Conservation (phyloP, 2,888 invertebrate genomes). For the Tipula confusa region DNA sequence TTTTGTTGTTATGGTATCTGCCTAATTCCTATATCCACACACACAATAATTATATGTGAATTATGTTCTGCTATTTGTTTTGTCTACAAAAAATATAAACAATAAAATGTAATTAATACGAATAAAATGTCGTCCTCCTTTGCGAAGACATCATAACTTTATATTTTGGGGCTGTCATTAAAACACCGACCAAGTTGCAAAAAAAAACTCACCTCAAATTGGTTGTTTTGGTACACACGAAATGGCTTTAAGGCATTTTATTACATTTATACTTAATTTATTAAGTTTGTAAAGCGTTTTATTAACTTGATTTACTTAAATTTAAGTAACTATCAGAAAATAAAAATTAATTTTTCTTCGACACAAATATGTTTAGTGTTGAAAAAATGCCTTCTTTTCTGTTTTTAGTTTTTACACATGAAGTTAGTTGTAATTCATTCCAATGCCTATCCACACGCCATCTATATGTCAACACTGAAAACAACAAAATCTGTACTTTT, state of each 20-base stretch:
- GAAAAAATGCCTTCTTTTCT: slow-evolving; percentile 25
- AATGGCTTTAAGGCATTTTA: background rate
- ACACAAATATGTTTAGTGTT: background rate
- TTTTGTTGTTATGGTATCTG: slow-evolving; percentile 33
- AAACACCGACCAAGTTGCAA: background rate
- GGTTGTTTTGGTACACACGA: background rate
- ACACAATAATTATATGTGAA: background rate
- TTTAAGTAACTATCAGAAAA: background rate
- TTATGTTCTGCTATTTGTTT: background rate
- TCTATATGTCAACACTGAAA: background rate
- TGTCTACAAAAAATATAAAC: background rate
- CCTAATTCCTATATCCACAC: background rate
- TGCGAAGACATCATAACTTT: background rate
- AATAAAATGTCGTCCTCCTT: slow-evolving; percentile 27
- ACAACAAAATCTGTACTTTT: background rate
- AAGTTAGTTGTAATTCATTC: background rate
- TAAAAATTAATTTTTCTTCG: background rate
- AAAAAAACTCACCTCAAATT: background rate
- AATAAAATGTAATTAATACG: background rate
- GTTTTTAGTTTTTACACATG: background rate
- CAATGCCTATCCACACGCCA: background rate
- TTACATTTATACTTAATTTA: background rate
- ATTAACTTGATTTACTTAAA: background rate
- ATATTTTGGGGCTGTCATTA: background rate
- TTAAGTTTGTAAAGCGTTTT: background rate